Evolutionary conservation across 2,797 vertebrate genomes (phyloP).

Genomic region (Microctenopoma steveboyesi): DNA sequence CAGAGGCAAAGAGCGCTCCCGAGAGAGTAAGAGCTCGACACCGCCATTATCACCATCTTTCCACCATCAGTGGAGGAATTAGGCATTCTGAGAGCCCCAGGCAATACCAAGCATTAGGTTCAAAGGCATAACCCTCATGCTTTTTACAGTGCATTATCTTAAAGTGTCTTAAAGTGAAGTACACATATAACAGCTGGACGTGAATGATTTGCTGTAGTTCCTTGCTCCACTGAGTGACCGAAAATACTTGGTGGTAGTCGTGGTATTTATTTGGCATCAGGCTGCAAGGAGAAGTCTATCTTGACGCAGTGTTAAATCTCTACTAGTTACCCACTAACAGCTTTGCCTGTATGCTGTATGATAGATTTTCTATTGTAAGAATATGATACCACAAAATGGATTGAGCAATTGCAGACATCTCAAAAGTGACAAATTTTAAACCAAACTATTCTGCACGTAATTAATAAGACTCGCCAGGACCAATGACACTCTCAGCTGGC

Average conservation of each 20-base stretch:
- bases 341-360: no score
- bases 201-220: constrained; percentile 10
- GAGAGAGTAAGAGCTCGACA: constrained; percentile 92
- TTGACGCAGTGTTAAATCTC: no score
- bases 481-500: constrained; percentile 10
- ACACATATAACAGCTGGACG: constrained; percentile 24
- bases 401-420: not conserved
- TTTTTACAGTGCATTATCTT: constrained; percentile 27
- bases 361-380: no score
- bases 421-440: not conserved
- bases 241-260: not conserved
- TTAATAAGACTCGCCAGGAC: not conserved
- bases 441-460: not conserved
- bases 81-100: constrained; percentile 7
- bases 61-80: constrained; percentile 34
- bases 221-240: not conserved
- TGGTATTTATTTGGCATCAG: no score
- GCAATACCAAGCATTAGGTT: constrained; percentile 33
- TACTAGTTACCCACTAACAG: no score
- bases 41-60: constrained; percentile 31
- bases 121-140: constrained; percentile 8
- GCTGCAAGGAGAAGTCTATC: no score
- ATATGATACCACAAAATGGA: not conserved
- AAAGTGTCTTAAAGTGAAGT: constrained; percentile 13
- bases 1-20: constrained; percentile 92